Evolutionary conservation across 2,888 invertebrate genomes (phyloP).

Genomic region (Lithodes maja): DNA sequence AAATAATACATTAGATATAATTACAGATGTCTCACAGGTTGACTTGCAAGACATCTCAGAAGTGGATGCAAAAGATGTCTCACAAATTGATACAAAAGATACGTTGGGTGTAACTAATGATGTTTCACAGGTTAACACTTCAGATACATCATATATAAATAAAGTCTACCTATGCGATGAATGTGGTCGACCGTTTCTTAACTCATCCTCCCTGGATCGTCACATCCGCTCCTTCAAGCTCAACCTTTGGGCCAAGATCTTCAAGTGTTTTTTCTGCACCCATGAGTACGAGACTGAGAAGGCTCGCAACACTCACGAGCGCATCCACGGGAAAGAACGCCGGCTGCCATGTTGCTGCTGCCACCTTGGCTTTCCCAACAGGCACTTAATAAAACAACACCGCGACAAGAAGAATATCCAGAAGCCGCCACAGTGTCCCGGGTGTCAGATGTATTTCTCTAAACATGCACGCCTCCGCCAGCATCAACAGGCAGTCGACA

Average conservation of each 20-base stretch:
- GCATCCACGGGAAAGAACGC: neutral
- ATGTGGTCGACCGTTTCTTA: neutral
- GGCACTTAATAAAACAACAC: neutral
- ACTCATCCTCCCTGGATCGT: neutral
- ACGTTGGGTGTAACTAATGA: neutral
- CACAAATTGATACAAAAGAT: neutral
- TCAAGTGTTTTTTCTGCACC: conserved; percentile 6
- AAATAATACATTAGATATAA: too few species aligned
- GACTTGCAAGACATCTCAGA: too few species aligned
- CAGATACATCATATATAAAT: neutral
- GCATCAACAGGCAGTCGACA: neutral
- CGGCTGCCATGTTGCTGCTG: neutral
- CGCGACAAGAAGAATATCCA: neutral
- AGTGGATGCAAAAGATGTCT: too few species aligned
- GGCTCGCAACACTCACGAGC: neutral
- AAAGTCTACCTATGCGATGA: neutral
- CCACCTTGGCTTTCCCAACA: neutral
- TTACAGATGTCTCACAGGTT: too few species aligned
- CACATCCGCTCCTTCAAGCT: neutral
- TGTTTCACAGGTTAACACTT: neutral
- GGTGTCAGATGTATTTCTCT: neutral
- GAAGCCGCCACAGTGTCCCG: neutral
- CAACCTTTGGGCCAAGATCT: neutral
- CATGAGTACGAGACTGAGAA: neutral
- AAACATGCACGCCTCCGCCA: neutral